Evolutionary conservation across 2,113 vertebrate species (phyloP).

Genomic region (Laticauda laticaudata): DNA sequence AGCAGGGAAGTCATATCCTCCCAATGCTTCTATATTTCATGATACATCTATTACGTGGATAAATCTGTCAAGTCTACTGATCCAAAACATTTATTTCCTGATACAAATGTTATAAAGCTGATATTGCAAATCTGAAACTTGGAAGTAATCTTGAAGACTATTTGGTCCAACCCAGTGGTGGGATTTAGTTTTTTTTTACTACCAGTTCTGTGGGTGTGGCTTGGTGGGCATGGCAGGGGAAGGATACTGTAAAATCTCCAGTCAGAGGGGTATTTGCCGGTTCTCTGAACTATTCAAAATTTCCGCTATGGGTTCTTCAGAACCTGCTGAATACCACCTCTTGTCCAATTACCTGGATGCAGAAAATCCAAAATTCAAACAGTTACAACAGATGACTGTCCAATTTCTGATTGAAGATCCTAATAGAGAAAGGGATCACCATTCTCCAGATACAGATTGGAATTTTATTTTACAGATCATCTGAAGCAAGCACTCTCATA

Average conservation of each 20-base stretch:
- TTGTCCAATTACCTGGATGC: background rate
- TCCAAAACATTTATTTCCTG: background rate
- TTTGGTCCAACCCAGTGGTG: background rate
- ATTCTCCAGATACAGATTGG: background rate
- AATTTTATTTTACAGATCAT: background rate
- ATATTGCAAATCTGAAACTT: background rate
- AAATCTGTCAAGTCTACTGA: background rate
- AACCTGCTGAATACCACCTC: too few species aligned
- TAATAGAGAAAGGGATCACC: background rate
- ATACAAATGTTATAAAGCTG: background rate
- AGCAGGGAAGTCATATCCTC: background rate
- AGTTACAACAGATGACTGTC: background rate
- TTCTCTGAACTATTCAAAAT: too few species aligned
- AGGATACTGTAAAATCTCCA: too few species aligned
- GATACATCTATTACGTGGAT: background rate
- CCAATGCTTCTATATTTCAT: background rate
- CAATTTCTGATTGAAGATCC: background rate
- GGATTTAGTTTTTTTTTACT: too few species aligned
- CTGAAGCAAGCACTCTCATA: background rate
- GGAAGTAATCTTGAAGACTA: background rate
- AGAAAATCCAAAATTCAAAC: background rate
- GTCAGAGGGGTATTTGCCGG: too few species aligned
- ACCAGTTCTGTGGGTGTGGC: too few species aligned
- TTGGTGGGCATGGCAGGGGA: too few species aligned
- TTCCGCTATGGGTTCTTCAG: too few species aligned